Percentiles rank a stretch among this genome's conserved stretches.
Conservation (phyloP, 2,113 vertebrate genomes). For the Triplophysa rosa region DNA sequence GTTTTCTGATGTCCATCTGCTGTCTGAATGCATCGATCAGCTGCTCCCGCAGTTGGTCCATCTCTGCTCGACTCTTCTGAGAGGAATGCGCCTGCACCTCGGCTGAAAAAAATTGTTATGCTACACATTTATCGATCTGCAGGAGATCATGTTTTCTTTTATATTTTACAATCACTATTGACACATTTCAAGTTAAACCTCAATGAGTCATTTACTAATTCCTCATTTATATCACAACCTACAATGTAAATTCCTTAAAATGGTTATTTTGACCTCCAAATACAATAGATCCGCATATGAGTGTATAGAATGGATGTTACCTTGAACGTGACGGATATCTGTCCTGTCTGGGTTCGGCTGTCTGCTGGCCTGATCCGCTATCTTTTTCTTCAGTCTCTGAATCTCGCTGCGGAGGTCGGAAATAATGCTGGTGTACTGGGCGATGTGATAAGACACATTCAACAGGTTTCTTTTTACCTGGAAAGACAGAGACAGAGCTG, state of each 20-base stretch:
- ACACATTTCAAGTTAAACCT: too few relatives aligned
- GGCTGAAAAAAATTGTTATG: slow-evolving; percentile 66
- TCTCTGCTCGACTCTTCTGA: slow-evolving; percentile 73
- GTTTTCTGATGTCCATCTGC: slow-evolving; percentile 83
- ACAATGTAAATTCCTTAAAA: too few relatives aligned
- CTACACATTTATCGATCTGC: neutral
- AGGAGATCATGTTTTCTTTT: too few relatives aligned
- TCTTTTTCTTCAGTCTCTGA: slow-evolving; percentile 83
- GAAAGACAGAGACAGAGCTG: neutral
- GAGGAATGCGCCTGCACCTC: slow-evolving; percentile 82
- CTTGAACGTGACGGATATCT: slow-evolving; percentile 80
- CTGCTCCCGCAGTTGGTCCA: slow-evolving; percentile 82
- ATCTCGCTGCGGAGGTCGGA: slow-evolving; percentile 84
- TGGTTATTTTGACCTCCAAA: neutral
- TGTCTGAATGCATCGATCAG: slow-evolving; percentile 82
- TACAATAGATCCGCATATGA: neutral
- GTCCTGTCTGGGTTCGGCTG: slow-evolving; percentile 66
- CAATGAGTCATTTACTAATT: too few relatives aligned
- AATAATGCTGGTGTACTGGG: slow-evolving; percentile 88
- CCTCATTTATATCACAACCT: too few relatives aligned
- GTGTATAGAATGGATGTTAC: slow-evolving; percentile 60
- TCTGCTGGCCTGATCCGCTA: slow-evolving; percentile 73
- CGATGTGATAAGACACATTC: slow-evolving; percentile 86
- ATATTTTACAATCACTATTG: too few relatives aligned
- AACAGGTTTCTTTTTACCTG: slow-evolving; percentile 89